A percentile compares a stretch with the other conserved stretches of the same genome.
Evolutionary conservation across 1,140 invertebrate genomes (phyloP).

Genomic region (Pseudomyrmex pallidus): DNA sequence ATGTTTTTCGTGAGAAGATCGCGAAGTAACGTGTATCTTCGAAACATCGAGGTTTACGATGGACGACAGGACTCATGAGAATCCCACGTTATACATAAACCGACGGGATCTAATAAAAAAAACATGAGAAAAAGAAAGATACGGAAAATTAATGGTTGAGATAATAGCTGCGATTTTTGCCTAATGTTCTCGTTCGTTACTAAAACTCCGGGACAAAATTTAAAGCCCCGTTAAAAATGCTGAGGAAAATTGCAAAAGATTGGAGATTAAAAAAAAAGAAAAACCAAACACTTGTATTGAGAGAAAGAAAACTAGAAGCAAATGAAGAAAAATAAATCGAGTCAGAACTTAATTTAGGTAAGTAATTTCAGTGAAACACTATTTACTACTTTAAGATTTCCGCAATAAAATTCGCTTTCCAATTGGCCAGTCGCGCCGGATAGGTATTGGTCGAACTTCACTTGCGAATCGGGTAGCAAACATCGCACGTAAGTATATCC

Average conservation of each 20-base stretch:
- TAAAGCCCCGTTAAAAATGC: background rate
- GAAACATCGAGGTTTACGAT: slow-evolving; percentile 37
- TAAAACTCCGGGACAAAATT: background rate
- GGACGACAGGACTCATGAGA: slow-evolving; percentile 16
- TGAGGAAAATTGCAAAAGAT: background rate
- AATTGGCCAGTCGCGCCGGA: background rate
- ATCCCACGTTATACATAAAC: slow-evolving; percentile 47
- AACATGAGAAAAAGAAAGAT: background rate
- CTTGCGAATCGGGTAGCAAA: slow-evolving; percentile 45
- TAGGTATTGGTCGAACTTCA: slow-evolving; percentile 1
- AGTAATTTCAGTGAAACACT: background rate
- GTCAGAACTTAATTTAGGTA: too few species aligned
- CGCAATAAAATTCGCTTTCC: slow-evolving; percentile 14
- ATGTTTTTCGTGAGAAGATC: slow-evolving; percentile 1
- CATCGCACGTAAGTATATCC: slow-evolving; percentile 46
- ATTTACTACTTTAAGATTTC: background rate
- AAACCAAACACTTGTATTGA: background rate
- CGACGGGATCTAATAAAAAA: slow-evolving; percentile 7
- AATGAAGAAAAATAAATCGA: too few species aligned
- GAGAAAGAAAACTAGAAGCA: background rate
- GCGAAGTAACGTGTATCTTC: background rate
- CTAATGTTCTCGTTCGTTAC: slow-evolving; percentile 7
- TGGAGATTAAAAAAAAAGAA: background rate
- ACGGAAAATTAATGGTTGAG: background rate
- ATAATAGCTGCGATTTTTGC: slow-evolving; percentile 2